Evolutionary conservation across 64 coral and sea anemone genomes (phyloP).

Genomic region (Cladopsammia gracilis): DNA sequence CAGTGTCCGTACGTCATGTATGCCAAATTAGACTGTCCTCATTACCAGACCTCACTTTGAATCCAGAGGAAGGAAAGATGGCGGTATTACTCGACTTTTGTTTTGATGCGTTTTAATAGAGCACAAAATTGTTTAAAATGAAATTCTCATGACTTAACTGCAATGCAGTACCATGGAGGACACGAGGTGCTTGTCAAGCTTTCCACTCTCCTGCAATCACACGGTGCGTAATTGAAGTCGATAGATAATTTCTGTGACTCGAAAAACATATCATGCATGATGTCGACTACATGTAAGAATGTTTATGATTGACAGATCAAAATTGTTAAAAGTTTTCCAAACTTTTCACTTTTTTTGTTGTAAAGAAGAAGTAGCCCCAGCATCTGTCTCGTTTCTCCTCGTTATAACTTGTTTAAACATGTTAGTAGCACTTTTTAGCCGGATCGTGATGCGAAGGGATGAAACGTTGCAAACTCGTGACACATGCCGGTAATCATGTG

Average conservation of each 20-base stretch:
- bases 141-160: slow-evolving; percentile 24
- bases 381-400: neutral
- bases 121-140: neutral
- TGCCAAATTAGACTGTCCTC: neutral
- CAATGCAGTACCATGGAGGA: slow-evolving; percentile 81
- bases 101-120: neutral
- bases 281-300: too few relatives aligned
- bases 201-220: slow-evolving; percentile 62
- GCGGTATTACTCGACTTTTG: neutral
- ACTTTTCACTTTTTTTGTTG: neutral
- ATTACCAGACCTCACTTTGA: neutral
- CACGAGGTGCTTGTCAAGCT: slow-evolving; percentile 81
- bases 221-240: slow-evolving; percentile 53
- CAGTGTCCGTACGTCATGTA: neutral
- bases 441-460: too few relatives aligned
- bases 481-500: neutral
- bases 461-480: too few relatives aligned
- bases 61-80: neutral
- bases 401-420: too few relatives aligned
- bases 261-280: too few relatives aligned
- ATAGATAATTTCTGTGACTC: neutral
- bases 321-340: too few relatives aligned
- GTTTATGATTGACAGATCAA: too few relatives aligned
- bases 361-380: neutral
- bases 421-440: too few relatives aligned